Evolutionary conservation across 2,888 invertebrate genomes (phyloP).

Genomic region (Iselma pallidipennis): DNA sequence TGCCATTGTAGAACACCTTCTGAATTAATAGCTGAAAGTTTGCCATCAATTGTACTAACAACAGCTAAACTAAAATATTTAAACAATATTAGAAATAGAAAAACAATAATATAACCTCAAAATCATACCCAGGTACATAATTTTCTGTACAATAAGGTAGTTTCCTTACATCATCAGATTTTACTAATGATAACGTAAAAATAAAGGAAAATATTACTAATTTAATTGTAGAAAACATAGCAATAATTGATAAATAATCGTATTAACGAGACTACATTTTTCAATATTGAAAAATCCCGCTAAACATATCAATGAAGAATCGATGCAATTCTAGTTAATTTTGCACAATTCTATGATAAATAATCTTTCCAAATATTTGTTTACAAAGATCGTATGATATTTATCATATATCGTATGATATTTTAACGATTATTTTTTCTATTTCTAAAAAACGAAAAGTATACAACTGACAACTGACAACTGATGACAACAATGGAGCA

Average conservation of each 20-base stretch:
- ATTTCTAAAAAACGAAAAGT: no score
- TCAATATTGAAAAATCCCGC: not conserved
- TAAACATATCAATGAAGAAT: not conserved
- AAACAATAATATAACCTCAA: slow-evolving; percentile 17
- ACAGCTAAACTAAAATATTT: slow-evolving; percentile 67
- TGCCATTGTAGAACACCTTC: slow-evolving; percentile 77
- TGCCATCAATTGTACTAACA: slow-evolving; percentile 91
- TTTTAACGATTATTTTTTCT: no score
- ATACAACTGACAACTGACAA: no score
- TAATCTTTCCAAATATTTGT: not conserved
- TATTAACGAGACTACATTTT: not conserved
- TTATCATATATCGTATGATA: no score
- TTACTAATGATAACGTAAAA: not conserved
- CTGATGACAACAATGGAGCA: no score
- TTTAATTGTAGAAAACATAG: not conserved
- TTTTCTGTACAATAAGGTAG: slow-evolving; percentile 27
- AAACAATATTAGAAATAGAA: not conserved
- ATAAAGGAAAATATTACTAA: not conserved
- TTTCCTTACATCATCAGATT: slow-evolving; percentile 3
- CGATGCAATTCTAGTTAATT: not conserved
- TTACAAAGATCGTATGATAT: not conserved
- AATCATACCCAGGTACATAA: slow-evolving; percentile 19
- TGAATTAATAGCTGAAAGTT: slow-evolving; percentile 78
- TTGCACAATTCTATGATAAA: not conserved
- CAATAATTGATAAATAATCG: not conserved